Evolutionary conservation across 2,797 vertebrate genomes (phyloP).

Genomic region (Myotis pilosus): DNA sequence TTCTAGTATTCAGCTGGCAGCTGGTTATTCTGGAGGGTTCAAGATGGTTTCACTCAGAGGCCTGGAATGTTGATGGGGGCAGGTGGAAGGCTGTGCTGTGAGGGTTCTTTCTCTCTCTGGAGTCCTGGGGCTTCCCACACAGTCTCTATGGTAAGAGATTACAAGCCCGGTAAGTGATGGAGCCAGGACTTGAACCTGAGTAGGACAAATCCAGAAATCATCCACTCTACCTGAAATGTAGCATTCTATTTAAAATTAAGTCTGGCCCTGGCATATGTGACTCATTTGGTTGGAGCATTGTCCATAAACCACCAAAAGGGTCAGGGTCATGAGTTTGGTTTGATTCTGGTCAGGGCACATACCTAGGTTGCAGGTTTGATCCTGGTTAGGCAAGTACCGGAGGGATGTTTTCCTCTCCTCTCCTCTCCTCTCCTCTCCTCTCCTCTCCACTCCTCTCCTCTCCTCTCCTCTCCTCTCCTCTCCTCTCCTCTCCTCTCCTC

Average conservation of each 20-base stretch:
- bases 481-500: no score
- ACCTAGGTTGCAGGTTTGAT: not conserved
- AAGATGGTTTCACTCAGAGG: not conserved
- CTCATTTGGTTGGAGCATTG: not conserved
- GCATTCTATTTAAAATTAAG: not conserved
- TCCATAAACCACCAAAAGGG: not conserved
- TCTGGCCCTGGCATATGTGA: not conserved
- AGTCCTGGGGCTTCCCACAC: not conserved
- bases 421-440: no score
- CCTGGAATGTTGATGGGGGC: not conserved
- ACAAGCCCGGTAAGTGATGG: not conserved
- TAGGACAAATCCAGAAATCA: not conserved
- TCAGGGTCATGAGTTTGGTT: not conserved
- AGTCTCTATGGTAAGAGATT: not conserved
- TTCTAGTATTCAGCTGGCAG: not conserved
- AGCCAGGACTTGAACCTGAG: not conserved
- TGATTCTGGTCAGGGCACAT: not conserved
- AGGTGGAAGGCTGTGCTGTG: not conserved
- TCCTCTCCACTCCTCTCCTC: no score
- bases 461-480: no score
- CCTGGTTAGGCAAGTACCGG: not conserved
- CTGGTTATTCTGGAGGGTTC: not conserved
- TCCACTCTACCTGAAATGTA: not conserved
- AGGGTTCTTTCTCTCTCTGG: accelerated
- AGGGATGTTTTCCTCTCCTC: not conserved